Evolutionary conservation across 1,140 invertebrate species (phyloP), one percentile per base, ranked within the genome.

Genomic region (Temnothorax longispinosus): DNA sequence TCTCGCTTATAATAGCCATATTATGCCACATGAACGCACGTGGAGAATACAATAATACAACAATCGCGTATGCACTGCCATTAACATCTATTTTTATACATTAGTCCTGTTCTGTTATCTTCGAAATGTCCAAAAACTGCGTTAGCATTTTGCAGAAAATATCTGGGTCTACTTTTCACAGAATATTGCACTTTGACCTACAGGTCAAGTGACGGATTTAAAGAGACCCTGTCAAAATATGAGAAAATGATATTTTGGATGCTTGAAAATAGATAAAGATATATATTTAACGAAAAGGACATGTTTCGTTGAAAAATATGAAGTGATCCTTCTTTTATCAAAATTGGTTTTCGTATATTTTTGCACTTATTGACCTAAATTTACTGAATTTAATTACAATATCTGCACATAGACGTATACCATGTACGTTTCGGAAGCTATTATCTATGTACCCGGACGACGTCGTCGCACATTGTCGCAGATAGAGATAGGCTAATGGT

Each of bases 401-500:
- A 50, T 21, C 7, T 21, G 38, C 41, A 27, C 5, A 27, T 27
- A 8, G 7, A 6, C 54, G n/a, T 56, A 13, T 4, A 18, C 7
- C 35, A 3, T 18, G 11, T 58, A 6, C 32, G n/a, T 58, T 2
- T 35, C 32, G 2, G 21, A 44, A 27, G 13, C 27, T 56, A 18
- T 74, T 60, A 52, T 64, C 32, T 32, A 18, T 8, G 27, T 21
- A 21, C 18, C 11, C 38, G 81, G 41, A 76, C n/a, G 35, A 47
- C 44, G 54, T 44, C 15, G 47, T 27, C 35, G 47, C 62, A 38
- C 32, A 27, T 71, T 81, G 78, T 81, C 78, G 21, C 35, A 0
- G 15, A 41, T 27, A 71, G 64, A 81, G 77, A 81, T 77, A 64
- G 58, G 38, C 64, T 88, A 88, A 89, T 85, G 87, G 62, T 81